Percentiles rank a stretch among this genome's conserved stretches.
These are phyloP conservation scores for Pteronura brasiliensis DNA, from an alignment of 2,113 vertebrate genomes.

Conservation along the genomic window DNA sequence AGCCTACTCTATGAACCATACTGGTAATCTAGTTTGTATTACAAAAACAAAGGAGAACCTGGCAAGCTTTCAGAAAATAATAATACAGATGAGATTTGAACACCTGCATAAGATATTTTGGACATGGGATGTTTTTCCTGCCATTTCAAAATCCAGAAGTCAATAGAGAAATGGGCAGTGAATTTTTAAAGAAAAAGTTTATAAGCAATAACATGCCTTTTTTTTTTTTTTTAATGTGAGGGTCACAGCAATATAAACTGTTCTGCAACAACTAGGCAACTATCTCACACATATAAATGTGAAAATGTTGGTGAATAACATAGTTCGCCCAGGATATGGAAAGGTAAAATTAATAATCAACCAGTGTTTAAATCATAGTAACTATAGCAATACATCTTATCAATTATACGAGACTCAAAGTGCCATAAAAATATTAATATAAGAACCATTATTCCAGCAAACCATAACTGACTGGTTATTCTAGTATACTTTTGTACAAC, in stretches of 20 bases:
- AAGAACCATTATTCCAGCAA: not conserved
- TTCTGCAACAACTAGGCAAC: not conserved
- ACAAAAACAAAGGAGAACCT: not conserved
- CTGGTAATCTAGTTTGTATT: not conserved
- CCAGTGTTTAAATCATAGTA: not conserved
- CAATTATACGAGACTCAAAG: not conserved
- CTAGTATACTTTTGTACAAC: not conserved
- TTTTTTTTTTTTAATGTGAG: not conserved
- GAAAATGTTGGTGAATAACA: not conserved
- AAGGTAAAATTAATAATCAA: not conserved
- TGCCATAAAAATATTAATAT: not conserved
- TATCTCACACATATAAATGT: not conserved
- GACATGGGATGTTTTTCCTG: not conserved
- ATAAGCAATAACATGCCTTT: not conserved
- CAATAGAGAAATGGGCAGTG: not conserved
- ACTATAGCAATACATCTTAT: not conserved
- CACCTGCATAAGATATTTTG: not conserved
- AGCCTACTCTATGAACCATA: not conserved
- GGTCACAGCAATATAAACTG: not conserved
- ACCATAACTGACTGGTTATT: not conserved
- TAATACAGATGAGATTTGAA: not conserved
- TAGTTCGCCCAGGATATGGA: not conserved
- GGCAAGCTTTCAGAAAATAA: not conserved
- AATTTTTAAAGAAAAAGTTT: not conserved
- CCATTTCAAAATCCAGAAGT: not conserved